Evolutionary conservation across 2,888 invertebrate species (phyloP).

Genomic region (Mythimna albipuncta): DNA sequence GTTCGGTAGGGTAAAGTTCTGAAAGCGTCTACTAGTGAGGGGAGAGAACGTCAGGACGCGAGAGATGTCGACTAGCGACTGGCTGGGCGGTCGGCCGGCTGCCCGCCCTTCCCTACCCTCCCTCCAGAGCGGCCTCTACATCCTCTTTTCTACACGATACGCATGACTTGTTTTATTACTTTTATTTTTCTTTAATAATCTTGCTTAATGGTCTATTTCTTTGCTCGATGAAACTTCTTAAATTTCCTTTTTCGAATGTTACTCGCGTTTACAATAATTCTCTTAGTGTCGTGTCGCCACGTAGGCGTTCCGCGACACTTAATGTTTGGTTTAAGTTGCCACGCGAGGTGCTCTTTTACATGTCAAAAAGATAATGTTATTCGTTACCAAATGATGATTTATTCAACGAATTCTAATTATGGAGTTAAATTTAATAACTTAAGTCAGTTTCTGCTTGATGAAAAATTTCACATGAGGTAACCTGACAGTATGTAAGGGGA

Average conservation of each 20-base stretch:
- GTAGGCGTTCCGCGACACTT: constrained; percentile 42
- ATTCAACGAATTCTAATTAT: not conserved
- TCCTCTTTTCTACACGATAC: constrained; percentile 80
- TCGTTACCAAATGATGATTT: not conserved
- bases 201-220: constrained; percentile 86
- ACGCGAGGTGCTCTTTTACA: constrained; percentile 18
- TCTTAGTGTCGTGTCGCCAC: constrained; percentile 54
- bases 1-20: constrained; percentile 67
- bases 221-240: constrained; percentile 82
- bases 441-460: not conserved
- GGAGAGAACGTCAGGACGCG: constrained; percentile 60
- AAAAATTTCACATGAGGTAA: not conserved
- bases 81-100: constrained; percentile 64
- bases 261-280: constrained; percentile 73
- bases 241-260: constrained; percentile 77
- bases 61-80: constrained; percentile 80
- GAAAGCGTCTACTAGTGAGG: constrained; percentile 35
- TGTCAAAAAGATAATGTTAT: not conserved
- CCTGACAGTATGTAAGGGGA: not conserved
- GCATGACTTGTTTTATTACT: constrained; percentile 87
- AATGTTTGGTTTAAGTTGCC: constrained; percentile 35
- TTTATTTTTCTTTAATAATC: constrained; percentile 89
- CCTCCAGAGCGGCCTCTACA: constrained; percentile 69
- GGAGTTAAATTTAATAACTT: not conserved
- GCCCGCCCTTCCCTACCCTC: constrained; percentile 77